Evolutionary conservation across 1,140 invertebrate genomes (phyloP).

Genomic region (Aphelenchoides fujianensis): DNA sequence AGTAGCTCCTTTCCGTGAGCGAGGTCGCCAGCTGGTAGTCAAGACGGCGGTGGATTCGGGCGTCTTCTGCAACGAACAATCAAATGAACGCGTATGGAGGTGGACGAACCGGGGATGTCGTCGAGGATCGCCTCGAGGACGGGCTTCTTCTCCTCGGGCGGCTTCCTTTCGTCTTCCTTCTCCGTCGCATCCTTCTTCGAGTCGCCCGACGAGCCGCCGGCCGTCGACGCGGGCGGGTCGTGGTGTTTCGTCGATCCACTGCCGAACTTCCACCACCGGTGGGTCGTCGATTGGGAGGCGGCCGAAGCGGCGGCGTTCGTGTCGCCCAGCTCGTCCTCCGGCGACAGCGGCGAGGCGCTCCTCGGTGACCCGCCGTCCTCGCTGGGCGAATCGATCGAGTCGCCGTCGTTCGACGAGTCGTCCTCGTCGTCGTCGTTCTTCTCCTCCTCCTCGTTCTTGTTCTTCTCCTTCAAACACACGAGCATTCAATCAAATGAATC

Average conservation of each 20-base stretch:
- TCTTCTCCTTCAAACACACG: background rate
- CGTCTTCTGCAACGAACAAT: slow-evolving; percentile 15
- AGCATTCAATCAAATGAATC: slow-evolving; percentile 5
- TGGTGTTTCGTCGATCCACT: background rate
- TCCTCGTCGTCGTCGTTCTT: slow-evolving; percentile 16
- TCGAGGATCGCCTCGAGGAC: background rate
- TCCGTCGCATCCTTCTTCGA: slow-evolving; percentile 2
- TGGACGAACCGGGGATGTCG: slow-evolving; percentile 14
- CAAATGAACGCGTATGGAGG: background rate
- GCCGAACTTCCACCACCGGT: slow-evolving; percentile 17
- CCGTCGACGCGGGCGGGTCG: background rate
- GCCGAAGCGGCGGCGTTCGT: background rate
- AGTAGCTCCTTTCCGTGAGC: slow-evolving; percentile 17
- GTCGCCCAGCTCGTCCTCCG: slow-evolving; percentile 9
- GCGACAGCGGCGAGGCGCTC: background rate
- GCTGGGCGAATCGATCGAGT: background rate
- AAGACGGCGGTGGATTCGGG: background rate
- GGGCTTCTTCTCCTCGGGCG: slow-evolving; percentile 13
- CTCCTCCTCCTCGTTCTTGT: slow-evolving; percentile 6
- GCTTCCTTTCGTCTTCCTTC: slow-evolving; percentile 22
- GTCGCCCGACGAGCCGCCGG: background rate
- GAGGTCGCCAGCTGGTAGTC: slow-evolving; percentile 29
- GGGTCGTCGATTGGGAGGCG: background rate
- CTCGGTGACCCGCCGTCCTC: slow-evolving; percentile 7
- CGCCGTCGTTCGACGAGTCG: background rate